These are phyloP conservation scores for Odontothrips loti DNA, from an alignment of 2,888 invertebrate species.

Conservation along the genomic window DNA sequence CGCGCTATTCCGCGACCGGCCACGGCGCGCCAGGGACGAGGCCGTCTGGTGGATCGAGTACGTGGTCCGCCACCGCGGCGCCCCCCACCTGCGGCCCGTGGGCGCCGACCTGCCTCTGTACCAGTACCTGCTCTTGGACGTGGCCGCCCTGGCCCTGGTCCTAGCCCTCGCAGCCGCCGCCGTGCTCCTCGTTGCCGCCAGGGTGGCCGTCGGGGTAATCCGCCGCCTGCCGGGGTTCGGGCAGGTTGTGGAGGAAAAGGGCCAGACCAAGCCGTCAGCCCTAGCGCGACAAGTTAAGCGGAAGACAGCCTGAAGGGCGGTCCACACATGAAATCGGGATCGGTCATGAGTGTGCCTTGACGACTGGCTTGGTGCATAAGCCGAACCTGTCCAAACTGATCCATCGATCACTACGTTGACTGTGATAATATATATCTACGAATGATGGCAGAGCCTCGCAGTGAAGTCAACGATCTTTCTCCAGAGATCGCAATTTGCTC, in stretches of 20 bases:
- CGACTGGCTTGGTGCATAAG: too few species aligned
- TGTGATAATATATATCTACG: too few species aligned
- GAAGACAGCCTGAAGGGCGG: too few species aligned
- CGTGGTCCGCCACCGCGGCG: constrained; percentile 38
- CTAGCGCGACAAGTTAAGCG: too few species aligned
- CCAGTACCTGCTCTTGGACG: constrained; percentile 35
- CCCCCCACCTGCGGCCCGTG: constrained; percentile 34
- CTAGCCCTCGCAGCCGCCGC: background rate
- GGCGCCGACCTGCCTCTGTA: constrained; percentile 33
- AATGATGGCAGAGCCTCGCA: too few species aligned
- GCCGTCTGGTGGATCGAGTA: constrained; percentile 41
- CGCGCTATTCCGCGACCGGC: constrained; percentile 39
- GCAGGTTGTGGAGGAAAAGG: background rate
- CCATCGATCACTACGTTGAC: too few species aligned
- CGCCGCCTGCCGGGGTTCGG: background rate
- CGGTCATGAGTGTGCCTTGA: too few species aligned
- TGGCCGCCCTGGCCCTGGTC: constrained; percentile 29
- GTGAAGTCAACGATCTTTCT: too few species aligned
- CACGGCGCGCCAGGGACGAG: constrained; percentile 37
- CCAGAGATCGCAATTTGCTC: too few species aligned
- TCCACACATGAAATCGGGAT: too few species aligned
- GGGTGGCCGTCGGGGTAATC: background rate
- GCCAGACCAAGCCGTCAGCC: too few species aligned
- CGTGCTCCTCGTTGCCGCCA: constrained; percentile 27
- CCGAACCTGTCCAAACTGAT: too few species aligned